phyloP scores from a whole-genome alignment of 2,113 vertebrate genomes.

The Sinocyclocheilus grahami region DNA sequence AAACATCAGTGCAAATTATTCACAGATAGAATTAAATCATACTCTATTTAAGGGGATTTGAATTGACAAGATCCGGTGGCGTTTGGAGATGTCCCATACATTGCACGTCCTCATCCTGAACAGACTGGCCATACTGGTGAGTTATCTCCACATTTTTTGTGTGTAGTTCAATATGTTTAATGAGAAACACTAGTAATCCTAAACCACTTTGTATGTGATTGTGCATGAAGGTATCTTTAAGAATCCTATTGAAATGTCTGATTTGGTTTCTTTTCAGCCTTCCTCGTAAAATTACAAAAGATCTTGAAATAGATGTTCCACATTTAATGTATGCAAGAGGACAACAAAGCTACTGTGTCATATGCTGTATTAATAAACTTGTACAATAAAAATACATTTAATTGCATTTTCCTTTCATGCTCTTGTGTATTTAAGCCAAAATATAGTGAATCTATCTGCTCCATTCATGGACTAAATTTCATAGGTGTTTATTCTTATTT shows the following conservation, averaged over 20 bases:
- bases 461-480: not conserved
- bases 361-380: not conserved
- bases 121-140: conserved; percentile 88
- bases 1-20: not conserved
- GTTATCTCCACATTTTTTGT: conserved; percentile 17
- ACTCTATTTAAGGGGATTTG: conserved; percentile 60
- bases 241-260: not conserved
- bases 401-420: not conserved
- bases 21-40: not conserved
- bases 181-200: not conserved
- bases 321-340: not conserved
- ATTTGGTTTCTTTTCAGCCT: conserved; percentile 75
- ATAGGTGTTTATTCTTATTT: not conserved
- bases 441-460: not conserved
- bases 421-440: not conserved
- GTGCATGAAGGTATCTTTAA: not conserved
- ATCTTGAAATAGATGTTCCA: conserved; percentile 58
- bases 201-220: not conserved
- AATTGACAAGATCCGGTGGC: conserved; percentile 51
- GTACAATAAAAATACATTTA: not conserved
- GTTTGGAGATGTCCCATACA: conserved; percentile 75
- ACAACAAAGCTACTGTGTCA: not conserved
- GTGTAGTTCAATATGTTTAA: not conserved
- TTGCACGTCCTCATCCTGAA: conserved; percentile 81
- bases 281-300: conserved; percentile 90